Evolutionary conservation across 2,888 invertebrate genomes (phyloP).

Genomic region (Troides helena): DNA sequence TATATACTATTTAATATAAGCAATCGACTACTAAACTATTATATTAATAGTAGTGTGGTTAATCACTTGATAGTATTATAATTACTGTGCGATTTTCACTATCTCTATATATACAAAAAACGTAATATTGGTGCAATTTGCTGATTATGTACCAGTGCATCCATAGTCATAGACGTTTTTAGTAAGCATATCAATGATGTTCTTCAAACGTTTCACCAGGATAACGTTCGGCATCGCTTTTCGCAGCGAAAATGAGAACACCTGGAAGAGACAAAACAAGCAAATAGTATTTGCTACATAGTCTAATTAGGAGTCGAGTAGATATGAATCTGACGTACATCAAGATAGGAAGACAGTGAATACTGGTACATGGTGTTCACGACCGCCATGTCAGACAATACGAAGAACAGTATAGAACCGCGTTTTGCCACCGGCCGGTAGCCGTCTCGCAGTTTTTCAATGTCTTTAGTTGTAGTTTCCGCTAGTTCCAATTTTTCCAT

Average conservation of each 20-base stretch:
- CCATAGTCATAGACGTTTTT: slow-evolving; percentile 95
- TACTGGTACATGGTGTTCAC: slow-evolving; percentile 97
- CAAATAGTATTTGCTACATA: not conserved
- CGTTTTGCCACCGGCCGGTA: slow-evolving; percentile 92
- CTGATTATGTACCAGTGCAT: slow-evolving; percentile 83
- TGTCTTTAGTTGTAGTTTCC: slow-evolving; percentile 87
- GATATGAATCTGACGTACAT: slow-evolving; percentile 58
- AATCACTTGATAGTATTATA: no score
- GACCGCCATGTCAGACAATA: slow-evolving; percentile 92
- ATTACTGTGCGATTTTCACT: no score
- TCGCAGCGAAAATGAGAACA: slow-evolving; percentile 89
- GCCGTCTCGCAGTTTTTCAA: slow-evolving; percentile 90
- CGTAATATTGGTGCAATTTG: no score
- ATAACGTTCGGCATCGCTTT: slow-evolving; percentile 91
- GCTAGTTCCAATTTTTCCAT: slow-evolving; percentile 89
- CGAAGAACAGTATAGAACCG: slow-evolving; percentile 94
- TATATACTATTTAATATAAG: no score
- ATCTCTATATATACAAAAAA: no score
- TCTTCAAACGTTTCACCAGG: slow-evolving; percentile 85
- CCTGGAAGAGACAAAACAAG: slow-evolving; percentile 54
- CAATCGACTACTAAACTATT: no score
- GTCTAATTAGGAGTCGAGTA: not conserved
- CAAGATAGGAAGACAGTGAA: slow-evolving; percentile 90
- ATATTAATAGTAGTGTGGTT: no score
- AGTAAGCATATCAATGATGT: slow-evolving; percentile 91